Evolutionary conservation across 2,797 vertebrate genomes (phyloP).

Genomic region (Anomalospiza imberbis): DNA sequence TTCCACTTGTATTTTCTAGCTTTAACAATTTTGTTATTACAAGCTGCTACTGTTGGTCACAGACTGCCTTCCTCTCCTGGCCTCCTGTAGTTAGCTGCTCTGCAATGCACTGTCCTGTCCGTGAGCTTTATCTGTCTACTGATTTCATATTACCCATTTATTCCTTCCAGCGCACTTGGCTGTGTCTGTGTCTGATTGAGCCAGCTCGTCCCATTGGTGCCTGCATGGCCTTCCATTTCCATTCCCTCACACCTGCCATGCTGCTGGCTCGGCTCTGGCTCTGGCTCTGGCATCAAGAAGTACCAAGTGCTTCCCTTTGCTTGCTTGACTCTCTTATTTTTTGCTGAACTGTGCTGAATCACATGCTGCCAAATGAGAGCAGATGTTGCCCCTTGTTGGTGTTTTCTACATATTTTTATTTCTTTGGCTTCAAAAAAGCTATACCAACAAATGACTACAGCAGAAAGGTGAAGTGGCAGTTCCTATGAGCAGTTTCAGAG

Average conservation of each 20-base stretch:
- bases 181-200: not conserved
- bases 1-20: not conserved
- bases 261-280: not conserved
- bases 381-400: not conserved
- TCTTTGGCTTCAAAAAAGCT: not conserved
- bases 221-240: not conserved
- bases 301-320: not conserved
- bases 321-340: not conserved
- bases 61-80: not conserved
- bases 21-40: not conserved
- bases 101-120: not conserved
- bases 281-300: not conserved
- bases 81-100: not conserved
- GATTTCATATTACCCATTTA: not conserved
- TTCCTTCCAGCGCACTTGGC: not conserved
- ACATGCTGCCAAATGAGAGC: not conserved
- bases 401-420: conserved; percentile 9
- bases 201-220: not conserved
- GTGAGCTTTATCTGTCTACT: not conserved
- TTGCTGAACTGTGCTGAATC: conserved; percentile 6
- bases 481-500: not conserved
- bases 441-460: not conserved
- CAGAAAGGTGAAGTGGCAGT: not conserved
- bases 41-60: not conserved
- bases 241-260: not conserved